Evolutionary conservation across 2,888 invertebrate genomes (phyloP), one percentile per base, ranked within the genome.

Genomic region (Bruchidius siliquastri): DNA sequence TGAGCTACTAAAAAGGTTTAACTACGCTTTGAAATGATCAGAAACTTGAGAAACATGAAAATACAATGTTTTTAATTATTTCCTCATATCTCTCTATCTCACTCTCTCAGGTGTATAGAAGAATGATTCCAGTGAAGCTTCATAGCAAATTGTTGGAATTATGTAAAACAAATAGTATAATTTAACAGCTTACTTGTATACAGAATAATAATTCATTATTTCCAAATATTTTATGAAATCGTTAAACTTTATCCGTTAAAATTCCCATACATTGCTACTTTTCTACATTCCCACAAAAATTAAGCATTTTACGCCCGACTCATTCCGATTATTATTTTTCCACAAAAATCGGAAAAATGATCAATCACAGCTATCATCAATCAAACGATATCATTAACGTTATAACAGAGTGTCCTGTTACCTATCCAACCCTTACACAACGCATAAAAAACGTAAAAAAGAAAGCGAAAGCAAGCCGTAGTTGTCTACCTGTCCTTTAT

Each of bases 301-400:
- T 78, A 74, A 71, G 76, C 77, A 80, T 81, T 82, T 81, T 78
- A 79, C 80, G 79, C 79, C 79, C 76, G 77, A 77, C 75, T 77
- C 77, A 76, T 72, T 79, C 78, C 76, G 49, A 79, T 79, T 77
- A 79, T 79, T 79, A 81, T 79, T 77, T 76, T 22, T 21, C 21
- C 68, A 21, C 77, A 74, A 79, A 79, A 79, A 81, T 81, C 80
- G 79, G 18, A 81, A 82, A 81, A 80, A 80, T 80, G 79, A 82
- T 82, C 82, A 79, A 81, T 82, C 82, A 82, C 77, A 74, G 69
- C 79, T 75, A 81, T 80, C 81, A 82, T 82, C 83, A 82, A 82
- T 82, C 82, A 82, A 79, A 74, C 74, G 74, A 76, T 78, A 82
- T 82, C 82, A 82, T 82, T 82, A 82, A 81, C 76, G 77, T 77